Percentiles rank a stretch among this genome's conserved stretches.
Evolutionary conservation across 2,797 vertebrate species (phyloP).

Genomic region (Amphiprion clarkii): DNA sequence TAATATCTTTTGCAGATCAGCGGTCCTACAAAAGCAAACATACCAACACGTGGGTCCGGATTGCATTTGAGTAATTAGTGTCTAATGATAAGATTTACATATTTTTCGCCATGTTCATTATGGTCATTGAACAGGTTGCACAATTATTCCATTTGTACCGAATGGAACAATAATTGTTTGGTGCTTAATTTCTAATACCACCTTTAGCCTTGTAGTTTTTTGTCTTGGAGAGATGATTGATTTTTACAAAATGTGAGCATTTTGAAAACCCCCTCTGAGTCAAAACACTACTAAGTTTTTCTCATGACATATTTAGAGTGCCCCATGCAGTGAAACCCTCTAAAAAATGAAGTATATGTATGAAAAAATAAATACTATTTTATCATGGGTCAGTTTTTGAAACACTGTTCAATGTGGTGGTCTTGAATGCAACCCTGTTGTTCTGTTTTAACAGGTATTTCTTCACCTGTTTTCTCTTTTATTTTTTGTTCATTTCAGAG

Average conservation of each 20-base stretch:
- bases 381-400: slow-evolving; percentile 78
- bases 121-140: slow-evolving; percentile 83
- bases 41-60: slow-evolving; percentile 62
- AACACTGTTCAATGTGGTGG: slow-evolving; percentile 75
- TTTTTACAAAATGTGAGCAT: slow-evolving; percentile 79
- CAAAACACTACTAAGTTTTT: slow-evolving; percentile 72
- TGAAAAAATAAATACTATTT: slow-evolving; percentile 82
- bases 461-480: slow-evolving; percentile 20
- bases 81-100: slow-evolving; percentile 75
- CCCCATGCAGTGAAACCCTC: slow-evolving; percentile 76
- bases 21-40: slow-evolving; percentile 57
- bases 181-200: slow-evolving; percentile 85
- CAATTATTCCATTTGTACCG: slow-evolving; percentile 81
- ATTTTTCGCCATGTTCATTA: slow-evolving; percentile 81
- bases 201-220: slow-evolving; percentile 84
- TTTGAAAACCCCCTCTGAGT: slow-evolving; percentile 72
- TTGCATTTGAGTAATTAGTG: slow-evolving; percentile 71
- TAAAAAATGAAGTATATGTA: slow-evolving; percentile 75
- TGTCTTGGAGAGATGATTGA: slow-evolving; percentile 76
- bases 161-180: slow-evolving; percentile 82
- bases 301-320: slow-evolving; percentile 72
- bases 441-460: slow-evolving; percentile 48
- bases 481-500: slow-evolving; percentile 50
- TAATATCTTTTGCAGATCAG: slow-evolving; percentile 59
- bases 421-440: slow-evolving; percentile 73